Evolutionary conservation across 2,113 vertebrate species (phyloP), one percentile per base, ranked within the genome.

Genomic region (Kryptolebias marmoratus): DNA sequence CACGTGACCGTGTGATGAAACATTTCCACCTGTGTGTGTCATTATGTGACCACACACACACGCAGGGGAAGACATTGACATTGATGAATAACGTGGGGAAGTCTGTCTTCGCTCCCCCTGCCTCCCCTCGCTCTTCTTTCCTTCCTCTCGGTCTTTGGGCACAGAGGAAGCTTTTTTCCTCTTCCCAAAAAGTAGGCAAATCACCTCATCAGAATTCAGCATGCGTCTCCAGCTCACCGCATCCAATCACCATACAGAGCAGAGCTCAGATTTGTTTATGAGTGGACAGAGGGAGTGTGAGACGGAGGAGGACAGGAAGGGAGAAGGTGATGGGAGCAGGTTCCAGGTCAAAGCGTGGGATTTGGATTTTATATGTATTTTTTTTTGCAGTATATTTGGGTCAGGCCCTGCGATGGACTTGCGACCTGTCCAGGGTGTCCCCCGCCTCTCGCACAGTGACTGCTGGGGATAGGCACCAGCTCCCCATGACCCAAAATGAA

Each of bases 131-230:
- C 50, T 61, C 59, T 53, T 30, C 31, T 67, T 78, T 56, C 47
- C 80, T 81, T 81, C 72, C 74, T 73, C 56, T 75, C 71, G 52
- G 61, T 77, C 73, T 86, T 76, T 57, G 74, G 71, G 81, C 72
- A 90, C 81, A 89, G 83, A 85, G 77, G 83, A 88, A 74, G 82
- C 84, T 82, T 88, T 88, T 74, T 27, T 39, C 49, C 36, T 58
- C 11, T 64, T 61, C 27, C 12, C 58, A 50, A 42, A 78, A 67
- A 65, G 64, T 73, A 60, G 59, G 79, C 73, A 73, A 73, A 85
- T 78, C 64, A 65, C 30, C 86, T 92, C 77, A 88, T 92, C 88
- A 86, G 81, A 84, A 93, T 92, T 88, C 89, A 78, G 56, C 75
- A 79, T 63, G 80, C 89, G 82, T 82, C 87, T 71, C 39, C 70